Percentiles rank a stretch among this genome's conserved stretches.
Conservation (phyloP, 2,113 vertebrate species). For the Acanthisitta chloris region DNA sequence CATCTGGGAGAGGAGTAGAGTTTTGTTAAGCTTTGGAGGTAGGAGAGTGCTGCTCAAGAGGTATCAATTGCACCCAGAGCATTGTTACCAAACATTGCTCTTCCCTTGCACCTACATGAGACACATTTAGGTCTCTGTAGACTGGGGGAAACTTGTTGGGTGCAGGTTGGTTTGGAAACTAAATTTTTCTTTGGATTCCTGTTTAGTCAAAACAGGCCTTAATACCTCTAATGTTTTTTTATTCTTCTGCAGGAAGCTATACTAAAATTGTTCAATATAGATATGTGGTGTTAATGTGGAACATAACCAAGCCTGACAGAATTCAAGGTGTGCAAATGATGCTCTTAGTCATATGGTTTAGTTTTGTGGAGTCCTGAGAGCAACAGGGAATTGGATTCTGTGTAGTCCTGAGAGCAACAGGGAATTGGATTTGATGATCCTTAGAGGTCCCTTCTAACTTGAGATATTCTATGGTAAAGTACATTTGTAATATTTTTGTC, state of each 20-base stretch:
- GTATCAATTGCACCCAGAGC: background rate
- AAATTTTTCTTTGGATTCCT: background rate
- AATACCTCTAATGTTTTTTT: background rate
- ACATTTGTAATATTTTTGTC: background rate
- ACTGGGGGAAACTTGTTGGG: background rate
- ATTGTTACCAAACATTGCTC: background rate
- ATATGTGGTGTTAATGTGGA: background rate
- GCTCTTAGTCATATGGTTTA: background rate
- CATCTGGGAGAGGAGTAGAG: background rate
- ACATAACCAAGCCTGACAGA: background rate
- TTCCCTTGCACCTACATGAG: background rate
- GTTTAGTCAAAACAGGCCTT: background rate
- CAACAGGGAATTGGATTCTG: background rate
- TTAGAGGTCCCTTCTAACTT: background rate
- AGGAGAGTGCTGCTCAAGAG: background rate
- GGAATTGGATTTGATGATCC: background rate
- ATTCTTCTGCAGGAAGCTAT: background rate
- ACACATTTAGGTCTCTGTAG: background rate
- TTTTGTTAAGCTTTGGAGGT: background rate
- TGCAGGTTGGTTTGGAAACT: background rate
- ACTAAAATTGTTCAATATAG: background rate
- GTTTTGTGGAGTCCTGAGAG: background rate
- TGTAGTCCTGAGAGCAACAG: background rate
- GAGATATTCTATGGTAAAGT: background rate
- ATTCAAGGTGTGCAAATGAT: background rate